A percentile compares a stretch with the other conserved stretches of the same genome.
These are phyloP conservation scores for Ptychoptera albimana DNA, from an alignment of 2,888 invertebrate genomes.

Conservation along the genomic window DNA sequence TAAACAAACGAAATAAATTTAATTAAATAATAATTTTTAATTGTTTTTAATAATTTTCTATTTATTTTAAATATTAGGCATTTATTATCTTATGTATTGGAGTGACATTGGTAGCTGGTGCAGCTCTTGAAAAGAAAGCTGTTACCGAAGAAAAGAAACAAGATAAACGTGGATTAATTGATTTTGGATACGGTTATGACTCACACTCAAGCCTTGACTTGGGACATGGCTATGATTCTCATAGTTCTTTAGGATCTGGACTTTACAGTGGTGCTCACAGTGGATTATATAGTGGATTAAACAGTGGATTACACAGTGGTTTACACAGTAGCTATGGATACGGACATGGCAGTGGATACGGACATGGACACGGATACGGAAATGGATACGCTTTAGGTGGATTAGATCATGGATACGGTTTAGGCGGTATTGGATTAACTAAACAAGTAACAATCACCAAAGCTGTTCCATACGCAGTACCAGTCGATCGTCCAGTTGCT, in stretches of 20 bases:
- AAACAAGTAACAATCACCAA: conserved; percentile 7
- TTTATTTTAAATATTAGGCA: not conserved
- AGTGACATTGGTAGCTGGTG: conserved; percentile 7
- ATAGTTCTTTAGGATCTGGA: not conserved
- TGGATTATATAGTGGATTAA: not conserved
- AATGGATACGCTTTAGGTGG: not conserved
- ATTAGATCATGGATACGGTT: conserved; percentile 1
- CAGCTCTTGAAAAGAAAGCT: conserved; percentile 7
- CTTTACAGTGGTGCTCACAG: not conserved
- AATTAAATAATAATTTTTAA: not conserved
- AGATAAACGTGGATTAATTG: conserved; percentile 8
- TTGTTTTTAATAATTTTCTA: not conserved
- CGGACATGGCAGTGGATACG: not conserved
- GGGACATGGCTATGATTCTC: not conserved
- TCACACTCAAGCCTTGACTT: not conserved
- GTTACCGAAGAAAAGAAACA: conserved; percentile 8
- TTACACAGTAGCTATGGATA: conserved; percentile 1
- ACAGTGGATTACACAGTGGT: not conserved
- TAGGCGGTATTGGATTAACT: conserved; percentile 3
- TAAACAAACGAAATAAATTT: not conserved
- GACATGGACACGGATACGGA: conserved; percentile 1
- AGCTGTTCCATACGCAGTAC: conserved; percentile 8
- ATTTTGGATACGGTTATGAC: conserved; percentile 7
- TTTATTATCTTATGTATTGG: conserved; percentile 7
- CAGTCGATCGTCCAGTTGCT: too few species aligned